A percentile compares a stretch with the other conserved stretches of the same genome.
Evolutionary conservation across 2,888 invertebrate species (phyloP).

Genomic region (Electrophaes corylata): DNA sequence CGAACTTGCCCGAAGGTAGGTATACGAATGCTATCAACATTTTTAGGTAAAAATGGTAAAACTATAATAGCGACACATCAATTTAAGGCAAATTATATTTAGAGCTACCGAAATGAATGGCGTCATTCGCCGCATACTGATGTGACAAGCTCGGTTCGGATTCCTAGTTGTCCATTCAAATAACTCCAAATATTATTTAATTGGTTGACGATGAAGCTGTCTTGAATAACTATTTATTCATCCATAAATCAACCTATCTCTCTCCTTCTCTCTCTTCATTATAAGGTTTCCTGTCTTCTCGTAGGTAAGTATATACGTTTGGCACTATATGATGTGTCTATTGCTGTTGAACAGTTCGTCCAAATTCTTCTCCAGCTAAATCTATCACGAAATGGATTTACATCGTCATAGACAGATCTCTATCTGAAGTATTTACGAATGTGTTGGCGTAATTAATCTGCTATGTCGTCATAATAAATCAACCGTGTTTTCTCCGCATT

Average conservation of each 20-base stretch:
- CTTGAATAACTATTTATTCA: not conserved
- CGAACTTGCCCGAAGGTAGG: constrained; percentile 45
- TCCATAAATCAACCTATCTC: no score
- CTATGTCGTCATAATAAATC: not conserved
- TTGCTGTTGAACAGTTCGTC: not conserved
- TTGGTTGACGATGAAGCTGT: not conserved
- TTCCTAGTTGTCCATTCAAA: not conserved
- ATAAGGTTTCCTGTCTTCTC: no score
- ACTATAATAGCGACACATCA: constrained; percentile 44
- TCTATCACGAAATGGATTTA: not conserved
- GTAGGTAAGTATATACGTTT: not conserved
- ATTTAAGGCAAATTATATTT: constrained; percentile 47
- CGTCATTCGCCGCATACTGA: constrained; percentile 44
- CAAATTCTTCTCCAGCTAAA: not conserved
- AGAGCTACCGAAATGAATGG: constrained; percentile 37
- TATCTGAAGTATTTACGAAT: not conserved
- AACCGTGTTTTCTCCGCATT: constrained; percentile 5
- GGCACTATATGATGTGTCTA: not conserved
- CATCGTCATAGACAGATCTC: not conserved
- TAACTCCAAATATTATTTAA: constrained; percentile 6
- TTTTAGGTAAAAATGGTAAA: constrained; percentile 39
- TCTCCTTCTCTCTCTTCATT: not conserved
- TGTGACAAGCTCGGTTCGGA: constrained; percentile 16
- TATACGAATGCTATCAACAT: constrained; percentile 41
- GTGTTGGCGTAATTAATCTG: not conserved